Base-by-base conservation (phyloP, 2,888 invertebrate genomes). In the Lymantria monacha region DNA sequence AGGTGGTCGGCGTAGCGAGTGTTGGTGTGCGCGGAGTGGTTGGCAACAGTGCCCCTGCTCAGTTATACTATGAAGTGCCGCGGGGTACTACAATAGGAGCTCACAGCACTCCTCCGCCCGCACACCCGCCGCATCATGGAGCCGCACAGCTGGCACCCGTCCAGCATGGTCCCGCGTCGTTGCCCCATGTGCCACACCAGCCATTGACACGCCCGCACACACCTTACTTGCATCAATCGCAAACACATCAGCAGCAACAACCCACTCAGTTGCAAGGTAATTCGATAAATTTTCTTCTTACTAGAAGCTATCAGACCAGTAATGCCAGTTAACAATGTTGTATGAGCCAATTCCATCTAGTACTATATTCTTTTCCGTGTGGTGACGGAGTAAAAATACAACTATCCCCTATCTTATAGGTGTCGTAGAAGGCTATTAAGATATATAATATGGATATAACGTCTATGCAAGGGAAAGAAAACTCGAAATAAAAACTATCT, bases 1-100 rank as follows among this genome's bases (percentile, higher is more conserved):
- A 89, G 87, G 85, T 90, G 49, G 83, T 89, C 0, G 85, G 87
- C 11, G 90, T 88, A 9, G 81, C 85, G 1, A 79, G 78, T 30
- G 87, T 86, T 5, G 85, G 85, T 3, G 81, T 82, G 0, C 81
- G 87, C 9, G 83, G 83, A 5, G 73, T 79, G 9, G 88, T 89
- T 9, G 89, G 89, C 51, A 89, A 89, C 76, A 87, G 87, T 44
- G 89, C 89, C 36, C 89, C 90, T 0, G 57, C 89, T 30, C 90
- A 90, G 68, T 74, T 90, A 42, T 91, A 91, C 76, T 90, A 91
- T 74, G 90, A 89, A 55, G 88, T 87, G 65, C 86, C 87, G 38
- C 83, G 76, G n/a, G 61, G 33, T 14, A 61, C 41, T 45, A 36
- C 53, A 44, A 54, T 49, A 40, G 59, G 53, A 22, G 37, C 63